Evolutionary conservation across 2,888 invertebrate genomes (phyloP).

Genomic region (Cenopis cana): DNA sequence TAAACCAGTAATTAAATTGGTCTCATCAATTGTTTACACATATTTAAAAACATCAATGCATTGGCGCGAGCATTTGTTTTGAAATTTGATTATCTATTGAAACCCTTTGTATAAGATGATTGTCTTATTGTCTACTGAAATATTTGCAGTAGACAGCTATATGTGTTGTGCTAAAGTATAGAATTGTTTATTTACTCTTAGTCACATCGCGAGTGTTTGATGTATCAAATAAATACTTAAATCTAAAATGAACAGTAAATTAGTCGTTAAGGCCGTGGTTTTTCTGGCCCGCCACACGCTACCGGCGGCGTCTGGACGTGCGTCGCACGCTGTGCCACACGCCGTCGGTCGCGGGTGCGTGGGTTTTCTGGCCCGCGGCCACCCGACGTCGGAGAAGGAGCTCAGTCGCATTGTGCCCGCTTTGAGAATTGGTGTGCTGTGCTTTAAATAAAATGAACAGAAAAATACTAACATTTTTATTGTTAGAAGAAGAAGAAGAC

Average conservation of each 20-base stretch:
- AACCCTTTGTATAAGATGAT: conserved; percentile 77
- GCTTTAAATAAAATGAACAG: no score
- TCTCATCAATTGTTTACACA: conserved; percentile 43
- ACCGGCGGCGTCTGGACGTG: no score
- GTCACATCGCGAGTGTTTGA: conserved; percentile 19
- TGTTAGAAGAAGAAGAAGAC: no score
- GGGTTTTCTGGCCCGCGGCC: no score
- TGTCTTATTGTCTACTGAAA: conserved; percentile 74
- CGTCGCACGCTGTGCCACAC: no score
- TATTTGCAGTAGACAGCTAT: conserved; percentile 66
- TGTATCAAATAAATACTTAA: background rate
- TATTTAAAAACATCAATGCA: conserved; percentile 59
- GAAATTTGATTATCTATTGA: conserved; percentile 76
- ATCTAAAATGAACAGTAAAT: background rate
- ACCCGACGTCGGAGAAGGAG: no score
- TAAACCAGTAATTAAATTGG: conserved; percentile 50
- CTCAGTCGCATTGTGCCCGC: no score
- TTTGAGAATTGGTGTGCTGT: no score
- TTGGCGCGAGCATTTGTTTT: conserved; percentile 65
- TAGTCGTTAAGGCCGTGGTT: background rate
- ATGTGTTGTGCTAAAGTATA: conserved; percentile 58
- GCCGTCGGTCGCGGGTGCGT: no score
- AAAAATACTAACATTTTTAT: no score
- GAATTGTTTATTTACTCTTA: conserved; percentile 55
- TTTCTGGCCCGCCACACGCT: no score